Base-by-base conservation (phyloP, 2,797 vertebrate species). In the Sebastolobus alascanus region DNA sequence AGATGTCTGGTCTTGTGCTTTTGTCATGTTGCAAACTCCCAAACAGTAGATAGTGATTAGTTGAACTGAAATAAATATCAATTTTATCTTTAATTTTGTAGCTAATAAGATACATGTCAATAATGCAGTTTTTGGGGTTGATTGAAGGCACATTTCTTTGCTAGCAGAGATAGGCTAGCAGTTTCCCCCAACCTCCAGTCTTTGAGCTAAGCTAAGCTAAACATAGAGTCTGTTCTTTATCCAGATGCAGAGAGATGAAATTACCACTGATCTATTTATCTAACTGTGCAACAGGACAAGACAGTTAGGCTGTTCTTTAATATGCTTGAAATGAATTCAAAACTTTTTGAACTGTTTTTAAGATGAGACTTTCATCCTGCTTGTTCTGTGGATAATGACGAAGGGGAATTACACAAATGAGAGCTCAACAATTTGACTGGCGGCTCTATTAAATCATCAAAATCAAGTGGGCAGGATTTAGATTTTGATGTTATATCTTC, bases 11-110 rank as follows among this genome's bases (percentile, higher is more conserved):
- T 80, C 27, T 46, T 70, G 6, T 46, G 4, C 56, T 55, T 46
- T 71, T 75, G 60, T 18, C 9, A 54, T 68, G 65, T 72, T 72
- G 35, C 8, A 43, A 18, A 67, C 43, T 72, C 27, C 52, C 22
- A 46, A 25, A 64, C 56, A 12, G 31, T 46, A 46, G 20, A 11
- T 5, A 64, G 2, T 38, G 11, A 52, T 46, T 14, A 60, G 35
- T 40, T 84, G 8, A 71, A 38, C 5, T 59, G 56, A 22, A 27
- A 11, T 43, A 37, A 22, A 27, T 29, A 59, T 25, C 2, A 43
- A 13, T 59, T 7, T 5, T 10, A 35, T 18, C 14, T 65, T 4
- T 35, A 16, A 0, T 56, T 56, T 25, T 43, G 31, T 37, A 9
- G 18, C 22, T 1, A 27, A 37, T 40, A 27, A 52, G 35, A 38